phyloP scores from a whole-genome alignment of 1,140 invertebrate species.

The Melitaea cinxia region DNA sequence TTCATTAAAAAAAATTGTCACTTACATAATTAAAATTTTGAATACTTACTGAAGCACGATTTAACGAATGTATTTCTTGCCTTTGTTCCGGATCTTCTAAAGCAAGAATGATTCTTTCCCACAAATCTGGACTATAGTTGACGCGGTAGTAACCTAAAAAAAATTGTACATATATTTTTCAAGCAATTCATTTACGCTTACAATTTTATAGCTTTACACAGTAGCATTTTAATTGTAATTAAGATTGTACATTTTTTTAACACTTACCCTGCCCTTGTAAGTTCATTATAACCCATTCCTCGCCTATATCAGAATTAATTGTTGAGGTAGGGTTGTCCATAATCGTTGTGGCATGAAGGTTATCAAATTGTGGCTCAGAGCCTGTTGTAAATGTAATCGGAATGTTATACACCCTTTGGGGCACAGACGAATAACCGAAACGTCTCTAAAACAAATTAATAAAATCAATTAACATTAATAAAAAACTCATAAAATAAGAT shows the following conservation, averaged over 20 bases:
- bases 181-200: no score
- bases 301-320: conserved; percentile 49
- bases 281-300: conserved; percentile 86
- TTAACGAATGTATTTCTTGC: conserved; percentile 80
- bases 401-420: conserved; percentile 42
- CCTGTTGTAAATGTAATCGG: conserved; percentile 65
- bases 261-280: conserved; percentile 83
- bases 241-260: no score
- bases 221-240: background rate
- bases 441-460: conserved; percentile 51
- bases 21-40: no score
- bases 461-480: background rate
- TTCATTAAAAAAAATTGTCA: no score
- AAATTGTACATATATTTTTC: background rate
- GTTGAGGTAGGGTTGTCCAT: conserved; percentile 41
- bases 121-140: conserved; percentile 82
- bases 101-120: conserved; percentile 78
- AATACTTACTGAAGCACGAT: conserved; percentile 83
- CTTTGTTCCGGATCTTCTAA: conserved; percentile 68
- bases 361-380: conserved; percentile 52
- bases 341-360: conserved; percentile 44
- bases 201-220: no score
- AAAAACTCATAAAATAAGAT: background rate
- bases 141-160: conserved; percentile 84
- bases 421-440: conserved; percentile 46